phyloP scores from a whole-genome alignment of 2,797 vertebrate genomes.

The Spheniscus humboldti region DNA sequence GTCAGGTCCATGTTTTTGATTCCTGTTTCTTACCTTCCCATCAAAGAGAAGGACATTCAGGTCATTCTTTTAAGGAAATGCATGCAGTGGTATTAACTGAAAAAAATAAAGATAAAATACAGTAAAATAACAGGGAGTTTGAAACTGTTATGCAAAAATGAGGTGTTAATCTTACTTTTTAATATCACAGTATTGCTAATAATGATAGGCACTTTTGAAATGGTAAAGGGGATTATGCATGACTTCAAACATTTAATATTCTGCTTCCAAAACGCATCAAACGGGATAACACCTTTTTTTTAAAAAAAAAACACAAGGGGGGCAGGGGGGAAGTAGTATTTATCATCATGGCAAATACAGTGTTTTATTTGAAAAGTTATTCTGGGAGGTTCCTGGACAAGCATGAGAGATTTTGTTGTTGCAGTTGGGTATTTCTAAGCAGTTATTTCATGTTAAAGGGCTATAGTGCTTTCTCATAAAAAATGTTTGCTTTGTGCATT shows the following conservation, averaged over 20 bases:
- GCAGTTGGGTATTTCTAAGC: neutral
- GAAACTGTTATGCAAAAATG: neutral
- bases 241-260: neutral
- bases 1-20: neutral
- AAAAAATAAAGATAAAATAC: neutral
- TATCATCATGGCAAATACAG: rapidly evolving
- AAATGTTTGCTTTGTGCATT: neutral
- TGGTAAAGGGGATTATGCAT: neutral
- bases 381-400: neutral
- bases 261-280: neutral
- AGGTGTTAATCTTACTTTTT: neutral
- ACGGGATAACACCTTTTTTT: neutral
- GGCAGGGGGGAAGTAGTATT: rapidly evolving
- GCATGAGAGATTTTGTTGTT: neutral
- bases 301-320: no score
- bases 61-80: neutral
- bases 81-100: neutral
- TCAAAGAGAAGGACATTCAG: neutral
- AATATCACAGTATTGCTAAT: neutral
- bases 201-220: neutral
- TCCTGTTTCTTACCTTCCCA: neutral
- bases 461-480: neutral
- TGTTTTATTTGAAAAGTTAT: neutral
- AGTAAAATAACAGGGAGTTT: neutral
- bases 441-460: neutral